Evolutionary conservation across 2,888 invertebrate species (phyloP), one percentile per base, ranked within the genome.

Genomic region (Caenorhabditis sinica): DNA sequence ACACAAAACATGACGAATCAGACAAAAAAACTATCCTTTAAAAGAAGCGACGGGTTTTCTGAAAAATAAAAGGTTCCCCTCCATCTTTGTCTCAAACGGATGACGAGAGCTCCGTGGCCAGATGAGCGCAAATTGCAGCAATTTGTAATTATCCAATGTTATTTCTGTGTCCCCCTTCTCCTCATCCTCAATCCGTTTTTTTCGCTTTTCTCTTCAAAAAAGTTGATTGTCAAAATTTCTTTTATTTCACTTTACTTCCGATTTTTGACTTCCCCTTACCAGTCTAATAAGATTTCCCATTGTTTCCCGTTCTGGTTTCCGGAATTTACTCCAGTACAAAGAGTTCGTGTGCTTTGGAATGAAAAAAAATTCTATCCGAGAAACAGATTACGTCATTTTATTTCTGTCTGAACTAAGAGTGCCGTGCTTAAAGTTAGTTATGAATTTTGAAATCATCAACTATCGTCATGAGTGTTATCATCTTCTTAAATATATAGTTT

Each of bases 71-170:
- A 65, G 74, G 56, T 72, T 60, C 60, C 25, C 33, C 33, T 40
- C 40, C 45, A 45, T 66, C 36, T 40, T 51, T 66, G 33, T 56
- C 69, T 51, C 60, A 40, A 40, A 33, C 69, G 25, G 60, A 82
- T 75, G 82, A 82, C 69, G 65, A 75, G 63, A 40, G 68, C 49
- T 20, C 43, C 20, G 20, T 69, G 45, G 20, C 74, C 74, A 75
- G 82, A 68, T 75, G 75, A 76, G 84, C 75, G 63, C 75, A 76
- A 84, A 76, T 84, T 80, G 69, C 68, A 69, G 79, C 79, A 79
- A 79, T 79, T 79, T 61, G 63, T 71, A 61, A 68, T 71, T 72
- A 63, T 72, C 79, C 68, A 51, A 69, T 53, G 68, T 69, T 69
- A 69, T 69, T 69, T 69, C 69, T 69, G 17, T 65, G 65, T 45